These are phyloP conservation scores for Pao palembangensis DNA, from an alignment of 2,113 vertebrate genomes.

Conservation along the genomic window DNA sequence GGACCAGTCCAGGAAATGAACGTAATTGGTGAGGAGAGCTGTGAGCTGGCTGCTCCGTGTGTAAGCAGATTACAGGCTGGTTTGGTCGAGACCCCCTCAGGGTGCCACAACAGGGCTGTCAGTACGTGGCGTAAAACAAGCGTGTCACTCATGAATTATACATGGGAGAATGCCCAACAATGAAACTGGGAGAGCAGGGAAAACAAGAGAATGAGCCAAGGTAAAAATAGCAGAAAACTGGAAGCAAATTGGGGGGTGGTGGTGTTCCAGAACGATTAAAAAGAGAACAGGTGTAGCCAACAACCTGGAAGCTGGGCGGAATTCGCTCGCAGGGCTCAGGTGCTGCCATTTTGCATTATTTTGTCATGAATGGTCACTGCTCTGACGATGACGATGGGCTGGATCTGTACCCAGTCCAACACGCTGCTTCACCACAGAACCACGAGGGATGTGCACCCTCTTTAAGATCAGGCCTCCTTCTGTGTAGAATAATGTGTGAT, in stretches of 20 bases:
- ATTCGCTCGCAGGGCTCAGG: conserved; percentile 14
- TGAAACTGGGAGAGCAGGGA: conserved; percentile 44
- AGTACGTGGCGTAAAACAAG: conserved; percentile 70
- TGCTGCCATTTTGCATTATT: conserved; percentile 44
- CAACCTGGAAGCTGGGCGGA: conserved; percentile 11
- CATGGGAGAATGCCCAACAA: conserved; percentile 57
- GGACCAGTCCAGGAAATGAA: conserved; percentile 53
- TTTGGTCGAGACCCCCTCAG: conserved; percentile 55
- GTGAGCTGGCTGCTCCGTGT: conserved; percentile 58
- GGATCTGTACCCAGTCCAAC: too few relatives aligned
- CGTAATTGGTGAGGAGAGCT: conserved; percentile 63
- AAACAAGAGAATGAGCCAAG: conserved; percentile 36
- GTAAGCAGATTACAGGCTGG: conserved; percentile 67
- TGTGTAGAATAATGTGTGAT: too few relatives aligned
- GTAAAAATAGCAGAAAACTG: conserved; percentile 29
- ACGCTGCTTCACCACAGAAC: too few relatives aligned
- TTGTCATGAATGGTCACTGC: conserved; percentile 20
- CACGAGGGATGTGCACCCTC: too few relatives aligned
- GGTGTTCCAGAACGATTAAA: conserved; percentile 49
- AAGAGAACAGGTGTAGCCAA: conserved; percentile 44
- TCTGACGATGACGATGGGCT: conserved; percentile 1
- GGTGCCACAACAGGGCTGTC: conserved; percentile 58
- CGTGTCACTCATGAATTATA: conserved; percentile 66
- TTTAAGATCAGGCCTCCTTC: too few relatives aligned
- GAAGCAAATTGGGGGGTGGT: conserved; percentile 1